phyloP scores from a whole-genome alignment of 2,797 vertebrate species.

The Leptoclinus maculatus region DNA sequence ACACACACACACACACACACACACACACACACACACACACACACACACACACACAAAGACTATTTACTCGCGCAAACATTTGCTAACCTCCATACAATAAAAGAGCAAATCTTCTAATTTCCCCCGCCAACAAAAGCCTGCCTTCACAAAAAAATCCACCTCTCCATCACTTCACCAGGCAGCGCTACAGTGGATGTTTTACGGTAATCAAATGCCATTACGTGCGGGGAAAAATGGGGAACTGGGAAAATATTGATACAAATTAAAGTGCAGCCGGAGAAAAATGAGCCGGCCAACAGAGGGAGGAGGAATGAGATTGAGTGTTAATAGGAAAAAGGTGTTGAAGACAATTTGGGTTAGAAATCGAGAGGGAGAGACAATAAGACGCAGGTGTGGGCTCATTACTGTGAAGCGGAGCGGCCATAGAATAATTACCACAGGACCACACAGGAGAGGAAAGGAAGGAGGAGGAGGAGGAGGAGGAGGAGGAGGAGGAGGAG shows the following conservation, averaged over 20 bases:
- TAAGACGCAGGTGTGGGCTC: slow-evolving; percentile 74
- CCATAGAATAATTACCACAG: slow-evolving; percentile 54
- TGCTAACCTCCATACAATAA: slow-evolving; percentile 64
- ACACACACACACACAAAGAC: slow-evolving; percentile 7
- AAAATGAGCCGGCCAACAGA: slow-evolving; percentile 40
- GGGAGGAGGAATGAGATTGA: slow-evolving; percentile 47
- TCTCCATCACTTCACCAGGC: slow-evolving; percentile 65
- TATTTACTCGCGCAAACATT: slow-evolving; percentile 57
- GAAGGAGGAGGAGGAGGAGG: slow-evolving; percentile 6
- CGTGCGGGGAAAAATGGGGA: slow-evolving; percentile 63
- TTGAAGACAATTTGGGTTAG: slow-evolving; percentile 57
- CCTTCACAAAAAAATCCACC: slow-evolving; percentile 65
- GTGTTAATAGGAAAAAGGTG: slow-evolving; percentile 81
- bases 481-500: no score
- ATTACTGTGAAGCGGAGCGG: slow-evolving; percentile 66
- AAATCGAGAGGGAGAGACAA: slow-evolving; percentile 71
- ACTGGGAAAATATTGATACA: slow-evolving; percentile 82
- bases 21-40: slow-evolving; percentile 22
- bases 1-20: neutral
- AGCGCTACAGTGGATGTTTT: slow-evolving; percentile 73
- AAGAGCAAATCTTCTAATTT: slow-evolving; percentile 78
- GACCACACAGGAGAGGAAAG: slow-evolving; percentile 72
- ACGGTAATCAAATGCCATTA: slow-evolving; percentile 78
- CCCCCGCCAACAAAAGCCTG: slow-evolving; percentile 82
- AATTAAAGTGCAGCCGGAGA: slow-evolving; percentile 67